These are phyloP conservation scores for cat (Felis catus) DNA, from an alignment of 2,113 vertebrate species.

Conservation along the genomic window DNA sequence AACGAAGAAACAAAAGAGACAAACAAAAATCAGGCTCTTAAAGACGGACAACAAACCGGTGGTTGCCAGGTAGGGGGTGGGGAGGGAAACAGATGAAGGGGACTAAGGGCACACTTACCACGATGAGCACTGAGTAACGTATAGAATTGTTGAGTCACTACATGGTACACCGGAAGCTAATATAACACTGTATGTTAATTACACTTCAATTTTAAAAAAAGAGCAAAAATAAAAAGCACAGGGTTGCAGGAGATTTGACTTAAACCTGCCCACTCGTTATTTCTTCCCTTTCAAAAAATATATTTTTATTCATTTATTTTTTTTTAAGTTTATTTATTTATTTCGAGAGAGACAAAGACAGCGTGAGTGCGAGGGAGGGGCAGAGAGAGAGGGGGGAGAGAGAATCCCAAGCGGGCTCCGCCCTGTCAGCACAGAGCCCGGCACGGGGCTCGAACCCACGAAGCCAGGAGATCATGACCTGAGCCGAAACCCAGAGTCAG, in stretches of 20 bases:
- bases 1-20: not conserved
- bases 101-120: not conserved
- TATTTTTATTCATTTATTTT: not conserved
- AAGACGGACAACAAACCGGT: not conserved
- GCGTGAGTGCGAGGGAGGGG: no score
- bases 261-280: not conserved
- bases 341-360: no score
- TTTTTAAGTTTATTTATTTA: no score
- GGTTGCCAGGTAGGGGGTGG: not conserved
- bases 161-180: not conserved
- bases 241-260: not conserved
- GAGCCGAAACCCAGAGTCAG: no score
- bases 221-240: not conserved
- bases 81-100: not conserved
- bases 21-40: not conserved
- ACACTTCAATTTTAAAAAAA: not conserved
- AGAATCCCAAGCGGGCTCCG: no score
- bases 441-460: no score
- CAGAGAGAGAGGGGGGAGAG: no score
- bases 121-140: not conserved
- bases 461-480: no score
- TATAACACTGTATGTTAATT: not conserved
- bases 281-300: not conserved
- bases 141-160: not conserved
- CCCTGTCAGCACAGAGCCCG: no score